Conservation (phyloP, 2,888 invertebrate genomes). For the Calameuta idolon region DNA sequence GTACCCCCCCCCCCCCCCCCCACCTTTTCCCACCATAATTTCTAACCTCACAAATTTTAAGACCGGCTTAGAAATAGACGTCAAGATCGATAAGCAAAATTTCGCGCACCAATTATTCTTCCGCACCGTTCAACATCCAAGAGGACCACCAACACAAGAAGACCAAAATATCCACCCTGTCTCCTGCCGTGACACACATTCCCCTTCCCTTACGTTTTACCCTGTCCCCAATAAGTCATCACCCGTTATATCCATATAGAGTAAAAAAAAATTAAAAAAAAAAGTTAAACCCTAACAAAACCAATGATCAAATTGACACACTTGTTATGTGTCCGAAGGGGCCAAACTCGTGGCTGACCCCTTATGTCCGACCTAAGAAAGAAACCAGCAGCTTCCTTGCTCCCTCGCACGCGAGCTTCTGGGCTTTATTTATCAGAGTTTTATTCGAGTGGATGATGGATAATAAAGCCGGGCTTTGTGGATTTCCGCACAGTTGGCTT, state of each 20-base stretch:
- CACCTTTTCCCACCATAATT: neutral
- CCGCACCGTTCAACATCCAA: neutral
- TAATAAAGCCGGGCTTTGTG: slow-evolving; percentile 26
- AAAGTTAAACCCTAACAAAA: neutral
- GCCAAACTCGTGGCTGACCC: slow-evolving; percentile 19
- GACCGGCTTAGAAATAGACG: neutral
- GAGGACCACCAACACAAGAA: neutral
- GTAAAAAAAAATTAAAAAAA: neutral
- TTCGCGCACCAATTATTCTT: neutral
- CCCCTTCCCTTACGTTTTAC: neutral
- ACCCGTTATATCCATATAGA: neutral
- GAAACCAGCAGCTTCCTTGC: neutral
- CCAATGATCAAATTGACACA: slow-evolving; percentile 20
- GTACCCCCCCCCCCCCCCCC: too few relatives aligned
- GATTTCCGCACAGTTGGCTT: slow-evolving; percentile 25
- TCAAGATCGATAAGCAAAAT: neutral
- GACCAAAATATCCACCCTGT: neutral
- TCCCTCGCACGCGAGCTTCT: slow-evolving; percentile 1
- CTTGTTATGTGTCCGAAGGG: slow-evolving; percentile 4
- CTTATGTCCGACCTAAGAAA: slow-evolving; percentile 8
- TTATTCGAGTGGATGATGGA: slow-evolving; percentile 27
- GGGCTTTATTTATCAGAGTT: slow-evolving; percentile 24
- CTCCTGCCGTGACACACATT: neutral
- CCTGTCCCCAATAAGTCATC: neutral
- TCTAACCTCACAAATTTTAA: neutral